Conservation (phyloP, 1,140 invertebrate genomes). For the Listronotus oregonensis region DNA sequence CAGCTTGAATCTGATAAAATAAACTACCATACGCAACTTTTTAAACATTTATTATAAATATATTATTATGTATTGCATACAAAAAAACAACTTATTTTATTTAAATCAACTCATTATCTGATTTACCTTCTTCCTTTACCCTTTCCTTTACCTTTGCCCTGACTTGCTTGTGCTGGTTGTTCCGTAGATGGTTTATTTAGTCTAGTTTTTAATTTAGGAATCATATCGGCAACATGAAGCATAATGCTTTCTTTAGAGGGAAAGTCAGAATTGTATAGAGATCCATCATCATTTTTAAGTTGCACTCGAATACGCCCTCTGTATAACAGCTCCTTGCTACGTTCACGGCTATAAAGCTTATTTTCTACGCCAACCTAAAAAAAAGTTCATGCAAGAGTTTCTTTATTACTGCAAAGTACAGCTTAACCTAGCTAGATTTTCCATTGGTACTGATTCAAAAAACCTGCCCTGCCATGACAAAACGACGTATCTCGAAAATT, state of each 20-base stretch:
- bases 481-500: no score
- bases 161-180: conserved; percentile 33
- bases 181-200: conserved; percentile 54
- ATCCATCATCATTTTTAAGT: conserved; percentile 90
- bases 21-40: no score
- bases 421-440: no score
- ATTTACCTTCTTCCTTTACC: conserved; percentile 48
- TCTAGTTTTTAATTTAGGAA: conserved; percentile 90
- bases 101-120: not conserved
- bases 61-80: not conserved
- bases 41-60: no score
- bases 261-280: conserved; percentile 74
- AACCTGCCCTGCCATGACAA: no score
- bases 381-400: not conserved
- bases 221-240: conserved; percentile 78
- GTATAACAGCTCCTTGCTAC: conserved; percentile 82
- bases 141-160: conserved; percentile 47
- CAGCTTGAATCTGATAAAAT: no score
- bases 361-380: conserved; percentile 81
- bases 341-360: conserved; percentile 90
- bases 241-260: conserved; percentile 78
- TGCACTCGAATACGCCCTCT: conserved; percentile 90
- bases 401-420: no score
- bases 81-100: conserved; percentile 1
- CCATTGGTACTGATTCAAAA: no score